These are phyloP conservation scores for Rhombomys opimus DNA, from an alignment of 2,113 vertebrate species.

Conservation along the genomic window DNA sequence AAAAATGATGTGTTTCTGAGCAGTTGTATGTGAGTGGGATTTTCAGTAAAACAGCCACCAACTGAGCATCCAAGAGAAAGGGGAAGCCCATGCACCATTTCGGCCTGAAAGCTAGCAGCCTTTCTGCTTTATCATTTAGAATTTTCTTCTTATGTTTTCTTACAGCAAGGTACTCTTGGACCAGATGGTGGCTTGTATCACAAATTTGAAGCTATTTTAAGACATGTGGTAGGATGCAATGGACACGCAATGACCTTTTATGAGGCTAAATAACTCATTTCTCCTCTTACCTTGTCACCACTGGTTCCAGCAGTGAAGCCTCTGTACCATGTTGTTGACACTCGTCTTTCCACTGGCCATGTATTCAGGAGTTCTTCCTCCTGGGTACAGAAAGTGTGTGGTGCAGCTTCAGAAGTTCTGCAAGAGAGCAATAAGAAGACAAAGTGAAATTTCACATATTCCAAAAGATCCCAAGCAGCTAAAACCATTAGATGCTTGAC, in stretches of 20 bases:
- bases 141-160: slow-evolving; percentile 58
- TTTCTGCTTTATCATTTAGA: slow-evolving; percentile 41
- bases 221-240: slow-evolving; percentile 19
- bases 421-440: not conserved
- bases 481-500: not conserved
- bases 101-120: slow-evolving; percentile 29
- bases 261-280: not conserved
- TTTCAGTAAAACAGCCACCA: slow-evolving; percentile 50
- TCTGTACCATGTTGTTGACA: not conserved
- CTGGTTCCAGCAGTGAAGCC: not conserved
- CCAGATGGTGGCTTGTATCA: slow-evolving; percentile 52
- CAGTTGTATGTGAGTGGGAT: slow-evolving; percentile 11
- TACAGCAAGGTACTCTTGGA: slow-evolving; percentile 29
- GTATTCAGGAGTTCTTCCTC: not conserved
- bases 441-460: not conserved
- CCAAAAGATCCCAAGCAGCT: not conserved
- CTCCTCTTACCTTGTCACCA: not conserved
- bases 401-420: not conserved
- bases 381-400: not conserved
- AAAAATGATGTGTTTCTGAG: slow-evolving; percentile 64
- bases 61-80: slow-evolving; percentile 45
- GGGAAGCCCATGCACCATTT: slow-evolving; percentile 33
- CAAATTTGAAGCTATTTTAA: slow-evolving; percentile 53
- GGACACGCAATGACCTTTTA: not conserved
- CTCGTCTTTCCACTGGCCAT: not conserved